These are phyloP conservation scores for Bubo scandiacus DNA, from an alignment of 2,113 vertebrate genomes.

Conservation along the genomic window DNA sequence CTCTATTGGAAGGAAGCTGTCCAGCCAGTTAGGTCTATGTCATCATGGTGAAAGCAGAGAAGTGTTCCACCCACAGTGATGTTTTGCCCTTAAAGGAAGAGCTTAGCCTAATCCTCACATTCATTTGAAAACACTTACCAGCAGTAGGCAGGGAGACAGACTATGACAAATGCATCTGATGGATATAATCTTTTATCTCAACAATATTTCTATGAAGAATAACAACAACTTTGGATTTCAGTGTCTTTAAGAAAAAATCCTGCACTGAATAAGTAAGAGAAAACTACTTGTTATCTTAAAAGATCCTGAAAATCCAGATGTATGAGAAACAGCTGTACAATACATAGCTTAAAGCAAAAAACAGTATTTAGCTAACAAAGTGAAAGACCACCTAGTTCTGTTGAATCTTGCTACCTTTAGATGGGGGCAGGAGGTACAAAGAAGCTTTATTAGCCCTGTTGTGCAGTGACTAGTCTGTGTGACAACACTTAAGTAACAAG, in stretches of 20 bases:
- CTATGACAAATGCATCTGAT: slow-evolving; percentile 23
- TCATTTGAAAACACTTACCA: background rate
- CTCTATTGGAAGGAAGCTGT: slow-evolving; percentile 29
- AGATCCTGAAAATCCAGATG: background rate
- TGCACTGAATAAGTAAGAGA: background rate
- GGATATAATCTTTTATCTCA: background rate
- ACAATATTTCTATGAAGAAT: background rate
- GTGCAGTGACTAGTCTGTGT: background rate
- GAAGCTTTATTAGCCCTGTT: background rate
- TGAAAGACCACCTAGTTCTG: background rate
- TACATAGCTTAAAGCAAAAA: background rate
- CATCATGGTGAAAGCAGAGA: background rate
- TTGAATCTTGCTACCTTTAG: background rate
- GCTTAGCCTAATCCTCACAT: background rate
- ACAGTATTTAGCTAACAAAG: background rate
- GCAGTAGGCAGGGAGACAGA: background rate
- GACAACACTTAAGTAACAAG: background rate
- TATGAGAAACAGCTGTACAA: background rate
- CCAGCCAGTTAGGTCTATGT: slow-evolving; percentile 25
- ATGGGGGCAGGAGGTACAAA: background rate
- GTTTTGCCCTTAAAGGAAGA: slow-evolving; percentile 7
- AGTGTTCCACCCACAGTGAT: background rate
- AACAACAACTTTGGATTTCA: background rate
- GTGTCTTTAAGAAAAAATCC: background rate
- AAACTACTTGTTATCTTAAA: background rate